These are phyloP conservation scores for Cyrtodaria siliqua DNA, from an alignment of 2,888 invertebrate genomes.

Conservation along the genomic window DNA sequence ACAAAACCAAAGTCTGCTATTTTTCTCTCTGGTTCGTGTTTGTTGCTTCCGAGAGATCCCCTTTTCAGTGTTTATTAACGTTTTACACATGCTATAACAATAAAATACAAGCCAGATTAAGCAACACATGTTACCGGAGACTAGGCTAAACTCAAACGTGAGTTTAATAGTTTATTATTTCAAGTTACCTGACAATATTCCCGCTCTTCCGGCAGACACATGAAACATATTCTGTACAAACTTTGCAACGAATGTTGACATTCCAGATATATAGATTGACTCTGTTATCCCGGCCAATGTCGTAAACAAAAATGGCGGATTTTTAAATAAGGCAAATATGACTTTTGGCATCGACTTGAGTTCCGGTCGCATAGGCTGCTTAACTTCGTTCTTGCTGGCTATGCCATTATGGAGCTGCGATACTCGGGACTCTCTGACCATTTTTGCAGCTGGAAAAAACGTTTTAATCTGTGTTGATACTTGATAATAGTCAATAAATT, in stretches of 20 bases:
- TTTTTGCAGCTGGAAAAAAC: conserved; percentile 66
- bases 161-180: no score
- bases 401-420: conserved; percentile 72
- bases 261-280: conserved; percentile 85
- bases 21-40: no score
- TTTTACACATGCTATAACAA: no score
- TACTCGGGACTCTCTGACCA: conserved; percentile 62
- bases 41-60: no score
- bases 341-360: conserved; percentile 54
- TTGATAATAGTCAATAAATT: no score
- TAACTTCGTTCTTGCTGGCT: neutral
- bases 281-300: conserved; percentile 89
- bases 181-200: conserved; percentile 89
- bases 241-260: conserved; percentile 91
- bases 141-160: no score
- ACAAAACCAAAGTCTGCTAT: no score
- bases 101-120: no score
- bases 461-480: no score
- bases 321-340: conserved; percentile 62
- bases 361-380: conserved; percentile 39
- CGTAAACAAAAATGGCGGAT: conserved; percentile 88
- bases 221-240: conserved; percentile 92
- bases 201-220: conserved; percentile 89
- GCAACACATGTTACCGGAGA: no score
- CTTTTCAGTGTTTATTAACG: no score